Evolutionary conservation across 2,888 invertebrate species (phyloP).

Genomic region (Athrips mouffetella): DNA sequence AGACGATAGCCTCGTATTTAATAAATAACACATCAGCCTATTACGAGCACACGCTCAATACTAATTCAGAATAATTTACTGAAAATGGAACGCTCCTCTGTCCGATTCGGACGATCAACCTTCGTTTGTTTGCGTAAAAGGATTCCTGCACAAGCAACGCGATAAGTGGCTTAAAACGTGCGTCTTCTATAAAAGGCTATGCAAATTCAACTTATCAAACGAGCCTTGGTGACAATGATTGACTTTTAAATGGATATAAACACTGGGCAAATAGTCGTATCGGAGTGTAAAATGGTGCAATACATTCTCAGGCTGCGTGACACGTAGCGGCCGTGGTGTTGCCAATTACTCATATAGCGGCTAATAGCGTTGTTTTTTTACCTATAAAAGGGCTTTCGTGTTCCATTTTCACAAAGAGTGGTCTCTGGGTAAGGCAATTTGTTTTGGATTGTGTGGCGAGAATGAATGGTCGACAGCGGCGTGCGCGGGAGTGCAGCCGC

Average conservation of each 20-base stretch:
- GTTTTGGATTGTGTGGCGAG: constrained; percentile 56
- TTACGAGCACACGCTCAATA: constrained; percentile 4
- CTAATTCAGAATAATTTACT: constrained; percentile 23
- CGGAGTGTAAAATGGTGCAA: constrained; percentile 31
- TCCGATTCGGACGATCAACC: constrained; percentile 37
- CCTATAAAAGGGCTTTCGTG: constrained; percentile 43
- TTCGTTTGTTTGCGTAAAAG: constrained; percentile 34
- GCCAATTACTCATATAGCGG: constrained; percentile 51
- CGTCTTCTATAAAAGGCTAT: constrained; percentile 52
- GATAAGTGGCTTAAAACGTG: constrained; percentile 54
- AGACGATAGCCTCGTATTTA: constrained; percentile 24
- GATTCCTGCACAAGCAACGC: constrained; percentile 49
- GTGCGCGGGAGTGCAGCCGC: constrained; percentile 33
- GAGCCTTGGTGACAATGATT: constrained; percentile 59
- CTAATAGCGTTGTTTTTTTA: constrained; percentile 42
- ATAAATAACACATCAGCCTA: constrained; percentile 8
- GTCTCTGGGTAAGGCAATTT: constrained; percentile 58
- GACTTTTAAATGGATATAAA: constrained; percentile 64
- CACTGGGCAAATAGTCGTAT: constrained; percentile 43
- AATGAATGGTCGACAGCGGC: constrained; percentile 54
- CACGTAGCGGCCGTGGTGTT: constrained; percentile 35
- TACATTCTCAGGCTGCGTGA: constrained; percentile 29
- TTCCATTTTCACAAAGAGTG: constrained; percentile 48
- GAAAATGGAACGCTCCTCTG: constrained; percentile 27
- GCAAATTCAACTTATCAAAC: constrained; percentile 54